Base-by-base conservation (phyloP, 2,113 vertebrate species). In the Gobio gobio region DNA sequence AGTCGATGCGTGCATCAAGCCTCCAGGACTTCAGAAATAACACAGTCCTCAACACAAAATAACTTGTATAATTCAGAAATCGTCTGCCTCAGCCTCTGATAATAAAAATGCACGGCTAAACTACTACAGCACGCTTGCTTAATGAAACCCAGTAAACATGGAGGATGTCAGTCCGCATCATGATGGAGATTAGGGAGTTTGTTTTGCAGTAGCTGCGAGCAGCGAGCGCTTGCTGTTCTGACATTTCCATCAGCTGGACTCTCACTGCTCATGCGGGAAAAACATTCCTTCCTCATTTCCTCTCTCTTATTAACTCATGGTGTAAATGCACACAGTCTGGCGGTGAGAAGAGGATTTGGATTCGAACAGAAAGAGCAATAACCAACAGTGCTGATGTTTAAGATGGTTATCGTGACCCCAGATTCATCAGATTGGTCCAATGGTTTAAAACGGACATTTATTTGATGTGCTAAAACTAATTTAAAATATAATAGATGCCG, bases 231-330 rank as follows among this genome's bases (percentile, higher is more conserved):
- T 90, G 83, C 91, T 86, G 87, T 80, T 87, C 88, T 91, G 87
- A 92, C 92, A 92, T 93, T 92, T 93, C 90, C 91, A 89, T 88
- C 87, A 78, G 91, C 91, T 88, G 91, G 91, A 58, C 90, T 90
- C 90, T 92, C 92, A 89, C 86, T 91, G 90, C 90, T 90, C 90
- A 92, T 88, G 84, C 91, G 10, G 45, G 45, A 0, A 20, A 64
- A n/a, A 68, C 18, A 72, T n/a, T 66, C 26, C 45, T 66, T 77
- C 43, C 56, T 73, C 47, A 12, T 40, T 36, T 45, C 74, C 76
- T 43, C 40, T 22, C 40, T 58, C 8, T 72, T 70, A 22, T 70
- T 22, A 40, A 70, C 66, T 10, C 4, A 18, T 43, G 36, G 66
- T 43, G 18, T 70, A 22, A 43, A 70, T 9, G 0, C 33, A 22